phyloP scores from a whole-genome alignment of 1,140 invertebrate genomes.

The Dendrolimus kikuchii region DNA sequence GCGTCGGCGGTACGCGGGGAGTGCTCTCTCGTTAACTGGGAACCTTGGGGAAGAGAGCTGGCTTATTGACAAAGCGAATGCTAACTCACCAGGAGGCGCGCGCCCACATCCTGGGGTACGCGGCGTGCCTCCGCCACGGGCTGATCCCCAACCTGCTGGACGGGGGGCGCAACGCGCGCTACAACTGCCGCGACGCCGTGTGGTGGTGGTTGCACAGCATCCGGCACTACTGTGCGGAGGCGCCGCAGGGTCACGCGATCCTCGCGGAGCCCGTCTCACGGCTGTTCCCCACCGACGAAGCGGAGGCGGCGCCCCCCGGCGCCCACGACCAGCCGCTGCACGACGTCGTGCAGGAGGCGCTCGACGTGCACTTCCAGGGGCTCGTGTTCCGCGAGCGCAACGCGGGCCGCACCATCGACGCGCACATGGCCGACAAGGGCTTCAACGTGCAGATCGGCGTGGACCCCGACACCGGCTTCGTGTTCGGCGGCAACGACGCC shows the following conservation, averaged over 20 bases:
- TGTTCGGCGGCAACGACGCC: conserved; percentile 94
- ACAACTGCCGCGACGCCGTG: conserved; percentile 96
- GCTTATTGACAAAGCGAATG: no score
- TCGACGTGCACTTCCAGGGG: conserved; percentile 93
- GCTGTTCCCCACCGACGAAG: conserved; percentile 87
- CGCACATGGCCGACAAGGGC: conserved; percentile 94
- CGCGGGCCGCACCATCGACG: conserved; percentile 93
- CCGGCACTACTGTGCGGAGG: conserved; percentile 77
- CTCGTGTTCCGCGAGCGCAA: conserved; percentile 93
- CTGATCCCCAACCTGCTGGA: conserved; percentile 98
- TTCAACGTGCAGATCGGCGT: conserved; percentile 96
- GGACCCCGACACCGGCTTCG: conserved; percentile 93
- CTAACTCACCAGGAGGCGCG: conserved; percentile 79
- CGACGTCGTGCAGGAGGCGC: conserved; percentile 95
- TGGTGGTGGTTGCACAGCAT: conserved; percentile 99
- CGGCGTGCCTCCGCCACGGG: conserved; percentile 93
- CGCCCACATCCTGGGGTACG: conserved; percentile 94
- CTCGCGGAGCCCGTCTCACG: conserved; percentile 86
- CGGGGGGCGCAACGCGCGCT: conserved; percentile 86
- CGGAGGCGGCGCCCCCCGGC: conserved; percentile 78
- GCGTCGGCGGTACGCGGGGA: no score
- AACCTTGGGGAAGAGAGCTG: no score
- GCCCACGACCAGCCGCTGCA: conserved; percentile 78
- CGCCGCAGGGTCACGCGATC: conserved; percentile 77
- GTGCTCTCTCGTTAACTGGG: no score